Base-by-base conservation (phyloP, 2,888 invertebrate genomes). In the Sthenelais limicola region DNA sequence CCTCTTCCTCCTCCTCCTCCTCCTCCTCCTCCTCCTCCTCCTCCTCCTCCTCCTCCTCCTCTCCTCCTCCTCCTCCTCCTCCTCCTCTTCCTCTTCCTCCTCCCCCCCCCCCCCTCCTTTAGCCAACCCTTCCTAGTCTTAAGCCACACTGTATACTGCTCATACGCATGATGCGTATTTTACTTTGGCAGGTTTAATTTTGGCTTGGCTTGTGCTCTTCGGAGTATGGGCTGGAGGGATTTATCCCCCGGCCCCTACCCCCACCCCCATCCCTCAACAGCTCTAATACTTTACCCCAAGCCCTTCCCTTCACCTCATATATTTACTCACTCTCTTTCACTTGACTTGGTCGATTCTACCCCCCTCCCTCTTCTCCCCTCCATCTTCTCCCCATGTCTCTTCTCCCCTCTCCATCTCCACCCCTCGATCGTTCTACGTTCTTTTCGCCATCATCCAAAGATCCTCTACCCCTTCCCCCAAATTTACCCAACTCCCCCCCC, bases 181-280 rank as follows among this genome's bases (percentile, higher is more conserved):
- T n/a, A n/a, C n/a, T n/a, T n/a, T n/a, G n/a, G n/a, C n/a, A n/a
- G n/a, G n/a, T 18, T 43, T 43, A 18, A 12, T 18, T 43, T 18
- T 15, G 18, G 43, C 18, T 18, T 15, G 43, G 12, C 43, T 43
- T 12, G 43, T 43, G 43, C 43, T 21, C 21, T 15, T 12, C 4
- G 33, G 33, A 32, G 32, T 56, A 56, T 32, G 56, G 56, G 56
- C 33, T 35, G 54, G 28, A 28, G n/a, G 9, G 56, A 1, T 21
- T 7, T 4, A 15, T 35, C 52, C 28, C 24, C 52, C 52, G 28
- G 28, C 15, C 26, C 52, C 52, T 24, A n/a, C 26, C 52, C 52
- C 52, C 3, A n/a, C 52, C 52, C 28, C 52, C 52, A 4, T 30
- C 52, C 52, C 15, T 15, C 52, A 26, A 7, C n/a, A n/a, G n/a